Percentiles rank a stretch among this genome's conserved stretches.
These are phyloP conservation scores for Pammene aurita DNA, from an alignment of 2,888 invertebrate species.

Conservation along the genomic window DNA sequence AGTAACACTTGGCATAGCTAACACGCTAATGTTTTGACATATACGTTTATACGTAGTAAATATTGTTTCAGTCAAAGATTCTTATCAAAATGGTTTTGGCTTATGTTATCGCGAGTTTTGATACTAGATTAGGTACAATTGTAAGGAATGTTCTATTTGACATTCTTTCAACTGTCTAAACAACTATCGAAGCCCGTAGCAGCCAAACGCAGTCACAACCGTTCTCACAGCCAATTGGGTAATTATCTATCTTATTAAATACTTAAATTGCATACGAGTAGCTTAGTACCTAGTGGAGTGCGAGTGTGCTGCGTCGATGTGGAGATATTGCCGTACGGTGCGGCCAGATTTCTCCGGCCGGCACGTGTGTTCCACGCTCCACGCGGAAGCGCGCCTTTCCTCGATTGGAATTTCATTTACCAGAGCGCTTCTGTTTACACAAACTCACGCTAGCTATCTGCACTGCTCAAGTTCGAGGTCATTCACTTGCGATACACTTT, in stretches of 20 bases:
- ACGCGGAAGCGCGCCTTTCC: conserved; percentile 67
- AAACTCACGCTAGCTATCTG: conserved; percentile 65
- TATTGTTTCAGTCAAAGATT: conserved; percentile 15
- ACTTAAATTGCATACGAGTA: background rate
- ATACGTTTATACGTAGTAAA: conserved; percentile 22
- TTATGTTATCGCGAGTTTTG: too few relatives aligned
- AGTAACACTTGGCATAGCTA: conserved; percentile 31
- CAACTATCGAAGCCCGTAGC: background rate
- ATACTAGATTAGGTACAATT: too few relatives aligned
- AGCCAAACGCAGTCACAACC: background rate
- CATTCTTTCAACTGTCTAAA: background rate
- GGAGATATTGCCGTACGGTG: conserved; percentile 46
- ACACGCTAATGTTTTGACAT: conserved; percentile 27
- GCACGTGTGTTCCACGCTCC: conserved; percentile 63
- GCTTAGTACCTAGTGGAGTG: conserved; percentile 1
- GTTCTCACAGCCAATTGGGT: background rate
- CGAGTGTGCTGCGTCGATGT: conserved; percentile 45
- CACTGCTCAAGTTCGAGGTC: conserved; percentile 78
- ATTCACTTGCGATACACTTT: conserved; percentile 53
- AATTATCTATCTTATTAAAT: conserved; percentile 1
- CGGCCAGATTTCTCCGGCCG: conserved; percentile 61
- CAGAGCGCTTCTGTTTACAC: conserved; percentile 70
- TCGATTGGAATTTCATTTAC: conserved; percentile 70
- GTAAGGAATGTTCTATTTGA: too few relatives aligned
- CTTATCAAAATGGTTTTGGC: background rate